Percentiles rank a stretch among this genome's conserved stretches.
Conservation (phyloP, 2,113 vertebrate genomes). For the Carassius carassius region DNA sequence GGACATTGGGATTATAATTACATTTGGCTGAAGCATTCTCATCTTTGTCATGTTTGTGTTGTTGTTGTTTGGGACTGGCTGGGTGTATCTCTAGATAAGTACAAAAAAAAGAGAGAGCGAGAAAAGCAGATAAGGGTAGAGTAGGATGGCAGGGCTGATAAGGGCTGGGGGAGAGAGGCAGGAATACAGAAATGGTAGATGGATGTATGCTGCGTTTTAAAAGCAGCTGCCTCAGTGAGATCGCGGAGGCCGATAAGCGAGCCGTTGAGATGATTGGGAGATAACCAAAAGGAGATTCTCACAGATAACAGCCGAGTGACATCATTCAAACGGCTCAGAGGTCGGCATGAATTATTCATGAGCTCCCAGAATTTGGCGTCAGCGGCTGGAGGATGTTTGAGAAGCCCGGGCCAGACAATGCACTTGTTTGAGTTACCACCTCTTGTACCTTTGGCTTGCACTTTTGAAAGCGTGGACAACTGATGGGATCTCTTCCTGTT, state of each 20-base stretch:
- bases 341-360: conserved; percentile 70
- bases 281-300: conserved; percentile 71
- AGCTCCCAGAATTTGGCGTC: conserved; percentile 59
- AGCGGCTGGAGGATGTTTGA: conserved; percentile 14
- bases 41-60: conserved; percentile 64
- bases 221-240: conserved; percentile 64
- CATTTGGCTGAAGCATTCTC: conserved; percentile 69
- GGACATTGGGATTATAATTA: conserved; percentile 75
- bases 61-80: conserved; percentile 65
- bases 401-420: conserved; percentile 30
- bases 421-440: conserved; percentile 44
- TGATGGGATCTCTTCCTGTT: conserved; percentile 57
- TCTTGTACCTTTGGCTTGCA: conserved; percentile 38
- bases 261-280: conserved; percentile 74
- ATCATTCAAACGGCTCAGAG: conserved; percentile 66
- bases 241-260: conserved; percentile 70
- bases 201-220: conserved; percentile 70
- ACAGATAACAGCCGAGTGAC: conserved; percentile 61
- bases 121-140: conserved; percentile 58
- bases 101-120: conserved; percentile 53
- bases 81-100: conserved; percentile 68
- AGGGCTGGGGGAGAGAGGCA: conserved; percentile 57
- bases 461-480: conserved; percentile 50
- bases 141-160: conserved; percentile 61
- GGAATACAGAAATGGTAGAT: conserved; percentile 65